Base-by-base conservation (phyloP, 1,140 invertebrate genomes). In the Chelonus insularis region DNA sequence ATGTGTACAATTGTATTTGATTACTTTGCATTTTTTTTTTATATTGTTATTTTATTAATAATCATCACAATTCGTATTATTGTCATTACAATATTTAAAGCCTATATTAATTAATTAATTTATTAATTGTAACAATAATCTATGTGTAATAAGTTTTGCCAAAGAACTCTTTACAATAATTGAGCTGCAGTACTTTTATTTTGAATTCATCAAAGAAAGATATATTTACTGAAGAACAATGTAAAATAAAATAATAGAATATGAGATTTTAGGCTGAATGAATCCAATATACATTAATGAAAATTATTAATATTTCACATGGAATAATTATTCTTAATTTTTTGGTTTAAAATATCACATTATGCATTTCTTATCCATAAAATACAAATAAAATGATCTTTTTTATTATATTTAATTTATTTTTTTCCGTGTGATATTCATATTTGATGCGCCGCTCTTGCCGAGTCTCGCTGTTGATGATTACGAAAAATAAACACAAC, bases 111-210 rank as follows among this genome's bases (percentile, higher is more conserved):
- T n/a, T n/a, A n/a, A n/a, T n/a, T n/a, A 79, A 79, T 81, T 81
- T 79, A 80, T 81, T 80, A 76, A 79, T 73, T 76, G 58, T 78
- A 29, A 51, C 23, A 76, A 70, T 65, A n/a, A n/a, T n/a, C n/a
- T 79, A 78, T 78, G 79, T 81, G 79, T 81, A 81, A 81, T 81
- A 80, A 80, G 77, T 80, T 80, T 81, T 81, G 78, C 79, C 79
- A 81, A 81, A 81, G 79, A 81, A 79, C n/a, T n/a, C n/a, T n/a
- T 55, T 72, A 50, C 62, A 64, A 63, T 11, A 29, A 41, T 50
- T 45, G 56, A 62, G 58, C 14, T 8, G 57, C 41, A 68, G 55
- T 37, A 48, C 71, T 73, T 76, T n/a, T n/a, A n/a, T n/a, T n/a
- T n/a, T n/a, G n/a, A n/a, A n/a, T n/a, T n/a, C n/a, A n/a, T n/a